These are phyloP conservation scores for Ylistrum balloti DNA, from an alignment of 1,140 invertebrate species.

Conservation along the genomic window DNA sequence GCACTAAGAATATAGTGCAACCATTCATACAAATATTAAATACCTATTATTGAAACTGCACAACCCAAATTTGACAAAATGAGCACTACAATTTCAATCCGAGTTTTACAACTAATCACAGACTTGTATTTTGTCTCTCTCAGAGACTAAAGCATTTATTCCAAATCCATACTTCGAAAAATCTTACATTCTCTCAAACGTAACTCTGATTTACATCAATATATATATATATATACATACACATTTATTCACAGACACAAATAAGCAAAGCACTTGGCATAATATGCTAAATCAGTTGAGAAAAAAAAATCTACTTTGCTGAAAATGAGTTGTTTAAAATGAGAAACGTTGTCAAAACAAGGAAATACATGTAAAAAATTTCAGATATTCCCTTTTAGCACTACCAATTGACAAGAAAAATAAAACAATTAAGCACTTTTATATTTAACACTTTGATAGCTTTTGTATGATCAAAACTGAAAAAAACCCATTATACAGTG, in stretches of 20 bases:
- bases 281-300: not conserved
- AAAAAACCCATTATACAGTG: not conserved
- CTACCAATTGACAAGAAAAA: not conserved
- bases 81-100: constrained; percentile 20
- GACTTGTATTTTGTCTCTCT: not conserved
- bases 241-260: not conserved
- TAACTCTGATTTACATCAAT: not conserved
- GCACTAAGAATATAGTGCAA: not conserved
- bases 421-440: not conserved
- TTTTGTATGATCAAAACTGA: constrained; percentile 30
- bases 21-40: constrained; percentile 23
- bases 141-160: not conserved
- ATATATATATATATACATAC: not conserved
- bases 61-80: not conserved
- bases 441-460: not conserved
- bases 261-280: constrained; percentile 3
- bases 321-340: not conserved
- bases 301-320: constrained; percentile 6
- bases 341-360: not conserved
- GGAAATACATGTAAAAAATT: not conserved
- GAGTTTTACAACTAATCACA: not conserved
- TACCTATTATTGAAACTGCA: constrained; percentile 1
- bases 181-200: not conserved
- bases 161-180: not conserved
- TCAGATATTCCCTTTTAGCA: not conserved